phyloP scores from a whole-genome alignment of 2,888 invertebrate genomes.

The Antheraea yamamai region DNA sequence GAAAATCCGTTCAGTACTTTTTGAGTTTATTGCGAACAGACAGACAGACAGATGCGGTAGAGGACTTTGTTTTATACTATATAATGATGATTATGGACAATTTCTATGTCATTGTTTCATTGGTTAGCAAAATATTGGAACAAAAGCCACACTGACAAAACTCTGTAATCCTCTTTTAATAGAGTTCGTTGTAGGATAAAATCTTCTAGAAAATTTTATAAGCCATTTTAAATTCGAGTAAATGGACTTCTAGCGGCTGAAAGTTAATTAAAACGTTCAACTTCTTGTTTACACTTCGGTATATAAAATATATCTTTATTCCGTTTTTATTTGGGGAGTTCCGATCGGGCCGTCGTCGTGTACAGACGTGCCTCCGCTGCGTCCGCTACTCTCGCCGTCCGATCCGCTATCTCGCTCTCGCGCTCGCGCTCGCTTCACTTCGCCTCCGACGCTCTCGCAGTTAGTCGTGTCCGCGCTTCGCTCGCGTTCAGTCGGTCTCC shows the following conservation, averaged over 20 bases:
- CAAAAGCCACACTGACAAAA: not conserved
- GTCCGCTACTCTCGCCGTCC: too few species aligned
- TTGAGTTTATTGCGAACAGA: too few species aligned
- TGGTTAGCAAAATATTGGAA: not conserved
- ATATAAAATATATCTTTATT: not conserved
- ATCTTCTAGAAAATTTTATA: not conserved
- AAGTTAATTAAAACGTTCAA: not conserved
- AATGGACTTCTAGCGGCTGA: not conserved
- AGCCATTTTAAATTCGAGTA: not conserved
- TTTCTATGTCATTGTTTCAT: not conserved
- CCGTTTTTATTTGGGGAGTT: not conserved
- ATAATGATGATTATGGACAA: not conserved
- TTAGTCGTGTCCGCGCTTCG: too few species aligned
- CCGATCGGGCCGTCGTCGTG: too few species aligned
- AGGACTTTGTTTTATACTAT: too few species aligned
- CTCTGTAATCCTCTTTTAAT: constrained; percentile 4
- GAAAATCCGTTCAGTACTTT: too few species aligned
- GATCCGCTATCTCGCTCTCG: too few species aligned
- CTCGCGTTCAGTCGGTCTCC: too few species aligned
- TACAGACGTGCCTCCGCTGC: too few species aligned
- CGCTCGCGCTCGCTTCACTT: too few species aligned
- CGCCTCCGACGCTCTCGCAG: too few species aligned
- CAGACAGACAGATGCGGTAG: too few species aligned
- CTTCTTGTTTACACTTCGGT: not conserved
- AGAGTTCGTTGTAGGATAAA: not conserved